phyloP scores from a whole-genome alignment of 2,888 invertebrate genomes.

The Drosophila mulleri region DNA sequence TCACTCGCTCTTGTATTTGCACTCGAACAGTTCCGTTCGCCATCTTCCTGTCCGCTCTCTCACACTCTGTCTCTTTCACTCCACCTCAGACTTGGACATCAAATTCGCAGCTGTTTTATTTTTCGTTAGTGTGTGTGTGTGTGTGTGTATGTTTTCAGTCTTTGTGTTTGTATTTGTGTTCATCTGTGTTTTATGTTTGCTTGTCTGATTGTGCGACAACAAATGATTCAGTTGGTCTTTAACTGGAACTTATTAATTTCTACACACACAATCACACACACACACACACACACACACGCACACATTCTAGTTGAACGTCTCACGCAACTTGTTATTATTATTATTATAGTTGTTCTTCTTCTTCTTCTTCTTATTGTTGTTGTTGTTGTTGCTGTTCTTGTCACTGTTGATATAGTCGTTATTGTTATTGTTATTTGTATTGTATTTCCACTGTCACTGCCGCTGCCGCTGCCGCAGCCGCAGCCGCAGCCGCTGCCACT shows the following conservation, averaged over 20 bases:
- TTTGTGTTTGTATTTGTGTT: constrained; percentile 18
- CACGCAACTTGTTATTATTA: constrained; percentile 55
- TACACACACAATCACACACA: constrained; percentile 38
- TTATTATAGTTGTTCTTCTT: constrained; percentile 22
- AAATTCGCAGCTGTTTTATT: constrained; percentile 29
- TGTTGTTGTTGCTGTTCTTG: constrained; percentile 7
- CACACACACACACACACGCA: constrained; percentile 6
- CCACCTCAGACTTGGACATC: constrained; percentile 3
- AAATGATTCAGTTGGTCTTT: constrained; percentile 70
- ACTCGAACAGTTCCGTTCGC: background rate
- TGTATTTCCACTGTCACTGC: constrained; percentile 56
- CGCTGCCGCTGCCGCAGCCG: constrained; percentile 48
- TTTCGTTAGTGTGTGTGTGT: constrained; percentile 3
- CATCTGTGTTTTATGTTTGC: constrained; percentile 49
- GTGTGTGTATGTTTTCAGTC: constrained; percentile 8
- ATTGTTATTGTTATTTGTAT: constrained; percentile 42
- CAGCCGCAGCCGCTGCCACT: constrained; percentile 20
- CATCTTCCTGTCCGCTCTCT: background rate
- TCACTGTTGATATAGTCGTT: constrained; percentile 28
- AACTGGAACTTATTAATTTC: constrained; percentile 71
- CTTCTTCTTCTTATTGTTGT: constrained; percentile 13
- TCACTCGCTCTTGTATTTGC: background rate
- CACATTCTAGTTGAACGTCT: constrained; percentile 28
- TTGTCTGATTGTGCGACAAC: constrained; percentile 65
- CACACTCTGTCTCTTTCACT: background rate